phyloP scores from a whole-genome alignment of 2,113 vertebrate species.

The Meles meles region DNA sequence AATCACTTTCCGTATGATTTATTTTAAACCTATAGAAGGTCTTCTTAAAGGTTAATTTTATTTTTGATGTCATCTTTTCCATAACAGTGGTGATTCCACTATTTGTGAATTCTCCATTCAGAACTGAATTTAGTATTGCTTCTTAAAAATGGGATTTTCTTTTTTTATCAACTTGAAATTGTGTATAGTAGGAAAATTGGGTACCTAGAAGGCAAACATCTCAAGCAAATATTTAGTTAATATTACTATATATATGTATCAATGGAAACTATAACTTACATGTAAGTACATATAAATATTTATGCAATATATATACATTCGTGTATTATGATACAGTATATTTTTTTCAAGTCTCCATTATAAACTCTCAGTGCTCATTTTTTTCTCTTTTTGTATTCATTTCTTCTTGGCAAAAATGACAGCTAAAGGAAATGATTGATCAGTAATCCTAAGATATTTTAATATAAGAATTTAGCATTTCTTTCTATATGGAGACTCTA shows the following conservation, averaged over 20 bases:
- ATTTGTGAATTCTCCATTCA: constrained; percentile 41
- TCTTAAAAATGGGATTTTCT: neutral
- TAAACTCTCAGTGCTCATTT: neutral
- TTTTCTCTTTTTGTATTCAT: neutral
- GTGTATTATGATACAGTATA: neutral
- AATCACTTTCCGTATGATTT: constrained; percentile 15
- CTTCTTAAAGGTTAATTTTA: constrained; percentile 41
- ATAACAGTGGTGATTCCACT: neutral
- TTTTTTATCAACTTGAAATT: constrained; percentile 29
- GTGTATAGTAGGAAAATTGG: neutral
- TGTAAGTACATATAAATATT: neutral
- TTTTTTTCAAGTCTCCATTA: constrained; percentile 10
- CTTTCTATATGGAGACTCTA: neutral
- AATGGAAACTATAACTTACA: constrained; percentile 22
- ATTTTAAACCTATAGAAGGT: constrained; percentile 41
- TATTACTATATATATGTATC: neutral
- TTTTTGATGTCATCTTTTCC: neutral
- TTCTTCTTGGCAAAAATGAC: constrained; percentile 27
- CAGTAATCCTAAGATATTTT: neutral
- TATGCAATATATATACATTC: neutral
- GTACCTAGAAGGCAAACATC: constrained; percentile 7
- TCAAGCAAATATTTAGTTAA: constrained; percentile 5
- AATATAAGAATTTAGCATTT: neutral
- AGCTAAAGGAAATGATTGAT: neutral
- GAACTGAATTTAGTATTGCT: constrained; percentile 14